Evolutionary conservation across 2,888 invertebrate species (phyloP).

Genomic region (Heliconius aoede): DNA sequence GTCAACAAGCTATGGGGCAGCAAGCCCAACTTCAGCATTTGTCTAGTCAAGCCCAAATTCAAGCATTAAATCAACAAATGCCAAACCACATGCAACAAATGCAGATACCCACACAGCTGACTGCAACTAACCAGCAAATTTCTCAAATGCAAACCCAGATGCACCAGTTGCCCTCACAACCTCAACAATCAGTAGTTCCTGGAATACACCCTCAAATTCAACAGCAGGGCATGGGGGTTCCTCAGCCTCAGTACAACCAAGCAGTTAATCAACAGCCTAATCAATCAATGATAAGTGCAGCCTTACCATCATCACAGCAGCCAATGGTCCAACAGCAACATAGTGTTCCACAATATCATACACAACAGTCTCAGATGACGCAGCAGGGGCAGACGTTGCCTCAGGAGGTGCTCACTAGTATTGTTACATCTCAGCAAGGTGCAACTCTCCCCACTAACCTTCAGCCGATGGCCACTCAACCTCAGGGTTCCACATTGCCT

Average conservation of each 20-base stretch:
- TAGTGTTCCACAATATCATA: conserved; percentile 79
- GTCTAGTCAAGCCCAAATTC: conserved; percentile 80
- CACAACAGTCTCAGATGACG: conserved; percentile 78
- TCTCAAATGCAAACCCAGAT: conserved; percentile 81
- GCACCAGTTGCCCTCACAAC: conserved; percentile 80
- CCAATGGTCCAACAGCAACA: conserved; percentile 80
- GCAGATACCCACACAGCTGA: conserved; percentile 77
- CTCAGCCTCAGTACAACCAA: conserved; percentile 82
- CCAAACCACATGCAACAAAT: conserved; percentile 82
- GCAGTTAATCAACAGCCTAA: conserved; percentile 78
- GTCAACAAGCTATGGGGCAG: conserved; percentile 76
- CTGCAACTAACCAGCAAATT: conserved; percentile 77
- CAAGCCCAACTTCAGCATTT: conserved; percentile 81
- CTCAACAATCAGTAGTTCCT: conserved; percentile 78
- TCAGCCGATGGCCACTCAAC: conserved; percentile 76
- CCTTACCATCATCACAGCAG: conserved; percentile 76
- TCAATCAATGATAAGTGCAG: conserved; percentile 75
- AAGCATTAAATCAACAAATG: conserved; percentile 81
- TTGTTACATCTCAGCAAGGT: conserved; percentile 80
- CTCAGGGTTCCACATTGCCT: conserved; percentile 85
- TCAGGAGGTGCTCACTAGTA: conserved; percentile 79
- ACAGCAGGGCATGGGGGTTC: conserved; percentile 76
- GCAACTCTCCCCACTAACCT: conserved; percentile 76
- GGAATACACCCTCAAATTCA: conserved; percentile 82
- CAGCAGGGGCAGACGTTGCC: conserved; percentile 80